phyloP scores from a whole-genome alignment of 2,888 invertebrate species.

The Rhaphigaster nebulosa region DNA sequence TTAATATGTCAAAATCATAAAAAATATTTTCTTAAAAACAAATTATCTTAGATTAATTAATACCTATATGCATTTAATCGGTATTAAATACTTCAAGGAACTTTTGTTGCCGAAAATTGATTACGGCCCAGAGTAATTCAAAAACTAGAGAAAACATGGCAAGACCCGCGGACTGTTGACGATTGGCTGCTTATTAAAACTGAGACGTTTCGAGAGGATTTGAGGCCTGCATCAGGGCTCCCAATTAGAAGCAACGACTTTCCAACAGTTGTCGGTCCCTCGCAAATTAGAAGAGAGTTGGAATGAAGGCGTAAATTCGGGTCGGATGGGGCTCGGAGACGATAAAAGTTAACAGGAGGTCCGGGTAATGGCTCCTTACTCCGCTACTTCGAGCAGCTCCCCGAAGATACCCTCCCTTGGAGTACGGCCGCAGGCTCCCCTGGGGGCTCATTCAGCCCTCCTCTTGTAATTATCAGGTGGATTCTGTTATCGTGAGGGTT shows the following conservation, averaged over 20 bases:
- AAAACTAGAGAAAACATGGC: not conserved
- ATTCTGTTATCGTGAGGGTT: constrained; percentile 45
- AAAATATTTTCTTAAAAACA: too few species aligned
- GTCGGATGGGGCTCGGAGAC: not conserved
- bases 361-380: constrained; percentile 20
- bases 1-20: too few species aligned
- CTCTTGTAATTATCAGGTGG: constrained; percentile 53
- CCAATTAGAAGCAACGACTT: constrained; percentile 23
- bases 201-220: constrained; percentile 40
- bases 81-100: not conserved
- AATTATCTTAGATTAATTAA: too few species aligned
- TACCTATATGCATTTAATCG: too few species aligned
- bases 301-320: constrained; percentile 54
- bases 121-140: not conserved
- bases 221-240: constrained; percentile 22
- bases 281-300: constrained; percentile 54
- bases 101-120: not conserved
- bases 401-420: constrained; percentile 8
- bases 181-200: constrained; percentile 36
- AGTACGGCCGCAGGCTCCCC: constrained; percentile 45
- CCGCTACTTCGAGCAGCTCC: constrained; percentile 31
- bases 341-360: constrained; percentile 55
- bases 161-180: not conserved
- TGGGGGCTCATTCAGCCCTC: constrained; percentile 25
- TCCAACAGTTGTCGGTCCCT: constrained; percentile 41